Evolutionary conservation across 2,113 vertebrate genomes (phyloP), one percentile per base, ranked within the genome.

Genomic region (Silurus glanis): DNA sequence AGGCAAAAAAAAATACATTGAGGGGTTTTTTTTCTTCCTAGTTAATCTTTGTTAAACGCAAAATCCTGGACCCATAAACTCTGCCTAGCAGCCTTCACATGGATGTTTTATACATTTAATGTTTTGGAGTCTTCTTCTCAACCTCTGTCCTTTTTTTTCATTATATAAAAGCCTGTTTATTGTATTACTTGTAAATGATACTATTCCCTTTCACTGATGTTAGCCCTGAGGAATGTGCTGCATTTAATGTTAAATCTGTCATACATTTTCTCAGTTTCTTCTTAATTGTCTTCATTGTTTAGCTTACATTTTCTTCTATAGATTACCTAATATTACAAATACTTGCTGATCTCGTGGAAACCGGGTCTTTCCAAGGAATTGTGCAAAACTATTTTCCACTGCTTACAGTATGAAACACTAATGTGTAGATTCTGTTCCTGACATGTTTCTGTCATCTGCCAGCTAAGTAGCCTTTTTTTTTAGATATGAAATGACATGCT

Each of bases 101-200:
- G 23, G n/a, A 85, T 88, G n/a, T 55, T 88, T 80, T 88, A 51
- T 74, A 58, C 82, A 86, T 75, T 75, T 75, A 53, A 51, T 75
- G 21, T 75, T 86, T 19, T 55, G 76, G 49, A 66, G 14, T 25
- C 45, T 13, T 59, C 64, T 62, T 19, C n/a, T 45, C 13, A n/a
- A 37, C 23, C 10, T 45, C 3, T 58, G 37, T 64, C 25, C 64
- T 69, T 16, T 61, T 67, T 25, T 83, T 28, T 82, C 55, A 55
- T 71, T 78, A 45, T 17, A 37, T 53, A 21, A 67, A 37, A 58
- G 49, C 80, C 72, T 85, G 69, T 76, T 64, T 84, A 76, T 59
- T 81, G 47, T 82, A 45, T 85, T 86, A 72, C 25, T 28, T 86
- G 74, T 83, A 72, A 85, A 85, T 71, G 72, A 83, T 83, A 45